A percentile compares a stretch with the other conserved stretches of the same genome.
These are phyloP conservation scores for Bettongia penicillata DNA, from an alignment of 2,113 vertebrate genomes.

Conservation along the genomic window DNA sequence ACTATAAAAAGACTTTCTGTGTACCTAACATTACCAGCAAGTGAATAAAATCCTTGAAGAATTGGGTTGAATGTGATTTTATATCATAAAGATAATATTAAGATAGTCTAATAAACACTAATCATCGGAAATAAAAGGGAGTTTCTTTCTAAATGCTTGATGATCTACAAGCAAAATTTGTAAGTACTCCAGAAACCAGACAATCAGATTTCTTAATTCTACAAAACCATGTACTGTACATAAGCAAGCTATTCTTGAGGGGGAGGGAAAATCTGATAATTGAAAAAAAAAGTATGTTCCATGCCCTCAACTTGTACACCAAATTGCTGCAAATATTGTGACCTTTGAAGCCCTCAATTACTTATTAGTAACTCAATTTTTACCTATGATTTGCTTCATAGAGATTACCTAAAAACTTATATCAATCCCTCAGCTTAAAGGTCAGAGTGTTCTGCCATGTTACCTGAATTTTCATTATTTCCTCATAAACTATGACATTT, in stretches of 20 bases:
- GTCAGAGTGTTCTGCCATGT: slow-evolving; percentile 78
- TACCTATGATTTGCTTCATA: slow-evolving; percentile 76
- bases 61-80: background rate
- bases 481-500: slow-evolving; percentile 84
- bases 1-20: background rate
- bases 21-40: background rate
- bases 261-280: background rate
- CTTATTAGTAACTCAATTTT: slow-evolving; percentile 80
- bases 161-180: background rate
- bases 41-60: background rate
- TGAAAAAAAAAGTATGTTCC: slow-evolving; percentile 47
- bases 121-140: background rate
- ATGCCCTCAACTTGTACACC: slow-evolving; percentile 54
- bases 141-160: background rate
- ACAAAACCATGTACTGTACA: background rate
- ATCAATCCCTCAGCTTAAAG: slow-evolving; percentile 80
- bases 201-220: background rate
- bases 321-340: slow-evolving; percentile 71
- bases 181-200: background rate
- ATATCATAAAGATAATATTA: background rate
- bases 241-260: slow-evolving; percentile 4
- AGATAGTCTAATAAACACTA: background rate
- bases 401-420: slow-evolving; percentile 71
- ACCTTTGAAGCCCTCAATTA: slow-evolving; percentile 82
- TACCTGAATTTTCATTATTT: slow-evolving; percentile 83